Evolutionary conservation across 1,140 invertebrate genomes (phyloP).

Genomic region (Harpegnathos saltator): DNA sequence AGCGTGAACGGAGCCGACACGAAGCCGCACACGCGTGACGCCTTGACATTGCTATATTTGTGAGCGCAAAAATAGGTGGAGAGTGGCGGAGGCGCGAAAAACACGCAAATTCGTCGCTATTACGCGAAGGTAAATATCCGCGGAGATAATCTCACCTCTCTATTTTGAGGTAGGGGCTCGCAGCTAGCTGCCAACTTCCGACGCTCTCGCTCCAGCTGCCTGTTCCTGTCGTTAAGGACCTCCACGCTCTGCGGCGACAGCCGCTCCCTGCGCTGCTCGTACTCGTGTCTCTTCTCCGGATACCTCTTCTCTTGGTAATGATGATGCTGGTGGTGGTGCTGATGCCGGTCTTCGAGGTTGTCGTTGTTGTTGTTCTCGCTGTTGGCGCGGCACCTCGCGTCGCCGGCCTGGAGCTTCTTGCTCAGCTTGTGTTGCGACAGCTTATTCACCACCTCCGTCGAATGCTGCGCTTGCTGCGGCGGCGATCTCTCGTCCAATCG

Average conservation of each 20-base stretch:
- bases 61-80: conserved; percentile 38
- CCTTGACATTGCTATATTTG: conserved; percentile 51
- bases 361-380: conserved; percentile 78
- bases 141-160: conserved; percentile 70
- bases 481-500: conserved; percentile 70
- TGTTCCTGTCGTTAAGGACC: conserved; percentile 82
- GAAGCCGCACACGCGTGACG: conserved; percentile 14
- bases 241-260: conserved; percentile 83
- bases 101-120: conserved; percentile 42
- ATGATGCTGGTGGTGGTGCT: conserved; percentile 69
- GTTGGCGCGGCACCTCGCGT: conserved; percentile 64
- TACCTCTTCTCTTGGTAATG: conserved; percentile 69
- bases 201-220: conserved; percentile 80
- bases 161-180: conserved; percentile 74
- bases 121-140: conserved; percentile 35
- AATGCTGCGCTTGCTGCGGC: conserved; percentile 63
- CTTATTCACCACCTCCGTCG: conserved; percentile 75
- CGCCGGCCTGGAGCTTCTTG: conserved; percentile 83
- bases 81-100: conserved; percentile 20
- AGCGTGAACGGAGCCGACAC: too few species aligned
- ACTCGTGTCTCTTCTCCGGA: conserved; percentile 74
- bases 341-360: conserved; percentile 78
- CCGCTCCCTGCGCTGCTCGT: conserved; percentile 76
- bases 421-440: conserved; percentile 78
- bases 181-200: conserved; percentile 81